These are phyloP conservation scores for Calosoma granatense DNA, from an alignment of 1,140 invertebrate species.

Conservation along the genomic window DNA sequence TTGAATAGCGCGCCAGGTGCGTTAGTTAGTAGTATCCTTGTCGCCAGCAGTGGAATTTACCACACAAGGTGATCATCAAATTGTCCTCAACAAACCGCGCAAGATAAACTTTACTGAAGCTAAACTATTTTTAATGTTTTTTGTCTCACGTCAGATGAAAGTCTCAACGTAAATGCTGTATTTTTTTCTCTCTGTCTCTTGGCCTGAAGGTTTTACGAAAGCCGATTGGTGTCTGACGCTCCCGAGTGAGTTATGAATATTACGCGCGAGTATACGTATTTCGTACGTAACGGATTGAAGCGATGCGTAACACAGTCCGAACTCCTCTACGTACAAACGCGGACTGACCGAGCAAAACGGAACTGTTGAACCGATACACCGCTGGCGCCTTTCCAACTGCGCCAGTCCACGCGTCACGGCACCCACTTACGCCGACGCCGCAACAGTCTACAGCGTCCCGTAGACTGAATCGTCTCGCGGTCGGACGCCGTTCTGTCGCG, in stretches of 20 bases:
- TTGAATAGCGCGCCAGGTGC: background rate
- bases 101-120: background rate
- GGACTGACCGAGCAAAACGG: background rate
- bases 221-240: too few relatives aligned
- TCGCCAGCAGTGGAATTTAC: too few relatives aligned
- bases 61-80: too few relatives aligned
- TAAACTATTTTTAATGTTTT: slow-evolving; percentile 6
- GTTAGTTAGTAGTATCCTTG: too few relatives aligned
- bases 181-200: too few relatives aligned
- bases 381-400: slow-evolving; percentile 16
- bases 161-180: too few relatives aligned
- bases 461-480: slow-evolving; percentile 10
- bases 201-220: too few relatives aligned
- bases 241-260: background rate
- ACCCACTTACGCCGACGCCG: slow-evolving; percentile 12
- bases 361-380: slow-evolving; percentile 2
- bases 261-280: background rate
- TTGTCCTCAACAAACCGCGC: background rate
- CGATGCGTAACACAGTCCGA: background rate
- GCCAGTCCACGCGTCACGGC: slow-evolving; percentile 14
- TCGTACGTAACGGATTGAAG: background rate
- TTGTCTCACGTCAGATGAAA: too few relatives aligned
- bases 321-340: background rate
- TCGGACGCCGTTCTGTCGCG: too few relatives aligned
- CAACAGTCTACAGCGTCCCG: background rate